Evolutionary conservation across 2,888 invertebrate species (phyloP).

Genomic region (Calameuta filiformis): DNA sequence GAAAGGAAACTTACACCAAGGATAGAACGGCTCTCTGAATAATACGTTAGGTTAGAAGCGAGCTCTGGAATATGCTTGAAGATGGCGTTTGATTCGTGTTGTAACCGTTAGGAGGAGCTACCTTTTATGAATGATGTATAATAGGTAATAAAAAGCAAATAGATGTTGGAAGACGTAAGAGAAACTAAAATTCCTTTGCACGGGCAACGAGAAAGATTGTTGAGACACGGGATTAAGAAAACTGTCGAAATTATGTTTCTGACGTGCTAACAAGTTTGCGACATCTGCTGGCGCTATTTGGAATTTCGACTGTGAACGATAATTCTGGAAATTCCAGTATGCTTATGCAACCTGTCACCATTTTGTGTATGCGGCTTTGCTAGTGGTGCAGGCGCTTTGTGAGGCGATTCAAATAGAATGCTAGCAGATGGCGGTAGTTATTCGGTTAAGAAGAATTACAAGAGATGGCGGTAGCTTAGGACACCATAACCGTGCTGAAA

Average conservation of each 20-base stretch:
- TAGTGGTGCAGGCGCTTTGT: background rate
- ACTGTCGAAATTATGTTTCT: background rate
- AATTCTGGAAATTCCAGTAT: background rate
- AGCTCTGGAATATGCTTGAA: background rate
- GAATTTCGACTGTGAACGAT: background rate
- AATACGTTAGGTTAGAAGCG: constrained; percentile 5
- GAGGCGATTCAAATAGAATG: background rate
- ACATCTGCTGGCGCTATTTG: background rate
- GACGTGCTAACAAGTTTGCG: background rate
- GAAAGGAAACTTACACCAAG: constrained; percentile 19
- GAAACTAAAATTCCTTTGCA: background rate
- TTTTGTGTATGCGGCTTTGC: background rate
- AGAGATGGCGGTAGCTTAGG: background rate
- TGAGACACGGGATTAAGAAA: background rate
- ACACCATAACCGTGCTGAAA: background rate
- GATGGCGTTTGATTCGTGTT: background rate
- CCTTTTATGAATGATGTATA: background rate
- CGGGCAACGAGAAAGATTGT: background rate
- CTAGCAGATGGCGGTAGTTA: background rate
- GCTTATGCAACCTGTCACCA: background rate
- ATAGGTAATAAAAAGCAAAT: background rate
- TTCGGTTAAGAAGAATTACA: background rate
- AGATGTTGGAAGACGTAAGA: background rate
- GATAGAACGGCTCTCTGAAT: background rate
- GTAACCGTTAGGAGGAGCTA: background rate